These are phyloP conservation scores for Clistopyga incitator DNA, from an alignment of 2,888 invertebrate species.

Conservation along the genomic window DNA sequence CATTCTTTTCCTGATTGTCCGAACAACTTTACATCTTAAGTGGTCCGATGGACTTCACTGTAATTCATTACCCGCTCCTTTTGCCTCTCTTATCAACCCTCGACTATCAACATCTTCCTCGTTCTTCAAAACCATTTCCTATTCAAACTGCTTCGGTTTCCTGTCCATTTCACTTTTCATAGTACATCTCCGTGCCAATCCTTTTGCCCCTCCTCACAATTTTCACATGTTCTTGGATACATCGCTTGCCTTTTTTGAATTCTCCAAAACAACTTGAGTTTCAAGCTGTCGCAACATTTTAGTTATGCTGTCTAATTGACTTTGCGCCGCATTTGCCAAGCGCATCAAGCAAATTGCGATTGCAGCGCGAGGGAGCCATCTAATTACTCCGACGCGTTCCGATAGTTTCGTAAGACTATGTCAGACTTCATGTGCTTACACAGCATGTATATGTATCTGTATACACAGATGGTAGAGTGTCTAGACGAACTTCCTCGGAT, in stretches of 20 bases:
- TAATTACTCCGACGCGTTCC: background rate
- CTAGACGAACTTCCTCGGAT: slow-evolving; percentile 47
- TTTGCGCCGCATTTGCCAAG: background rate
- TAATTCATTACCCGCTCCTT: background rate
- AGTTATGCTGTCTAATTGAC: background rate
- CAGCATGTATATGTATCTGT: background rate
- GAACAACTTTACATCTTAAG: background rate
- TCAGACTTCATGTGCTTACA: background rate
- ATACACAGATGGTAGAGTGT: slow-evolving; percentile 10
- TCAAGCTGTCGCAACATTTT: background rate
- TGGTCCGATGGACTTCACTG: background rate
- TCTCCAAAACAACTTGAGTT: background rate
- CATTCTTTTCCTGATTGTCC: background rate
- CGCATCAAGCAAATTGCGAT: slow-evolving; percentile 7
- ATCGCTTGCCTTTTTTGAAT: background rate
- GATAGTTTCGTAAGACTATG: slow-evolving; percentile 1
- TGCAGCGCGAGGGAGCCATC: background rate
- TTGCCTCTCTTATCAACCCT: background rate
- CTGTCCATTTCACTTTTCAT: too few species aligned
- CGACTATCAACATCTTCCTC: background rate
- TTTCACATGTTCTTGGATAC: background rate
- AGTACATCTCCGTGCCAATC: too few species aligned
- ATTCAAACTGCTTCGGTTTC: background rate
- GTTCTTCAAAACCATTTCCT: background rate
- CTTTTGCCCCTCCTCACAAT: background rate